These are phyloP conservation scores for Tadarida brasiliensis DNA, from an alignment of 2,797 vertebrate genomes.

Conservation along the genomic window DNA sequence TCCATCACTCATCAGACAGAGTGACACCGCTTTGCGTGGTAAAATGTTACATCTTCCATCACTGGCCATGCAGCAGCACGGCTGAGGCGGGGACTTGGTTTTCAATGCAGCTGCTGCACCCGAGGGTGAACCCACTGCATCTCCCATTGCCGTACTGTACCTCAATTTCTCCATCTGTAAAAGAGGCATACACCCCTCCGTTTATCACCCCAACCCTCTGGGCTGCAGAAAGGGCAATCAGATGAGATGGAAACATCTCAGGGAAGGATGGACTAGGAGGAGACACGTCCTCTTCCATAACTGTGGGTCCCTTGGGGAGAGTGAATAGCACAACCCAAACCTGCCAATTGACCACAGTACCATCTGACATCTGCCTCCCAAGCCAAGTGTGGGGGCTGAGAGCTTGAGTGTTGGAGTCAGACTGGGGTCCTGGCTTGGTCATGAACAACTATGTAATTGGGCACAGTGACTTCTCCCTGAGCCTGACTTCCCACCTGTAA, in stretches of 20 bases:
- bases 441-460: neutral
- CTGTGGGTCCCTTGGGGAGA: neutral
- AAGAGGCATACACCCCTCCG: neutral
- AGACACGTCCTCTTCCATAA: neutral
- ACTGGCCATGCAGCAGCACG: fast-evolving
- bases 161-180: neutral
- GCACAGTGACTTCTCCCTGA: neutral
- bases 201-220: neutral
- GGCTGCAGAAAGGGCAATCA: neutral
- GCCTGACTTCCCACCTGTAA: neutral
- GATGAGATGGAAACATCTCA: neutral
- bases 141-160: neutral
- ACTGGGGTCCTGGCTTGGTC: neutral
- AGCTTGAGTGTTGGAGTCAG: neutral
- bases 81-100: neutral
- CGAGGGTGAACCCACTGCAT: neutral
- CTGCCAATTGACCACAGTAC: neutral
- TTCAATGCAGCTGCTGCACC: neutral
- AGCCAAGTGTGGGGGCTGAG: neutral
- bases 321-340: neutral
- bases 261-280: neutral
- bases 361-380: constrained; percentile 23
- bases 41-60: neutral
- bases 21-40: neutral
- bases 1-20: neutral